Evolutionary conservation across 2,797 vertebrate genomes (phyloP).

Genomic region (Rhinichthys osculus): DNA sequence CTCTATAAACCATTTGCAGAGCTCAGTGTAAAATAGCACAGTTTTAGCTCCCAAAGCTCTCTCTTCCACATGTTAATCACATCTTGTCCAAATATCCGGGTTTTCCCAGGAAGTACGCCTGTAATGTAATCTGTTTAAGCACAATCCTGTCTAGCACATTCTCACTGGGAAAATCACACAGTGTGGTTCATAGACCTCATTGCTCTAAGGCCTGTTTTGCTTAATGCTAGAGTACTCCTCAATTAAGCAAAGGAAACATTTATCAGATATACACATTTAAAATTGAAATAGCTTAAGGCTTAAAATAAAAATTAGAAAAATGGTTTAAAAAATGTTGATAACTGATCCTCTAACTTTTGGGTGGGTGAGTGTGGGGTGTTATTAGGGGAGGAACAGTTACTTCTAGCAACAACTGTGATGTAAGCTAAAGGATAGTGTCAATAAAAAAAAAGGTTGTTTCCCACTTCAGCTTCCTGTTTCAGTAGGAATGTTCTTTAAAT

Average conservation of each 20-base stretch:
- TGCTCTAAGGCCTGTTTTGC: slow-evolving; percentile 3
- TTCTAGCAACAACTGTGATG: background rate
- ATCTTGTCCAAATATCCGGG: slow-evolving; percentile 45
- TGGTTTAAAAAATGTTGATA: too few species aligned
- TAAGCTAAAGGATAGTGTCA: background rate
- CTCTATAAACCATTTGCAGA: slow-evolving; percentile 49
- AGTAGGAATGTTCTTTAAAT: too few species aligned
- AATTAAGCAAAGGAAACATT: background rate
- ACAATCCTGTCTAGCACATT: slow-evolving; percentile 12
- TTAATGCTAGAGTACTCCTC: background rate
- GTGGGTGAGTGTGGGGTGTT: background rate
- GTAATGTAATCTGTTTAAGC: slow-evolving; percentile 43
- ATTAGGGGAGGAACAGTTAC: background rate
- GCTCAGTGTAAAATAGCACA: slow-evolving; percentile 49
- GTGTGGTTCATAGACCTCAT: background rate
- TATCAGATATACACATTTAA: background rate
- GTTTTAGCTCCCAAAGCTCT: slow-evolving; percentile 49
- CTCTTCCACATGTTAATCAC: slow-evolving; percentile 56
- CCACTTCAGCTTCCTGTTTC: background rate
- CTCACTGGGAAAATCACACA: slow-evolving; percentile 29
- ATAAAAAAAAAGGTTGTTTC: background rate
- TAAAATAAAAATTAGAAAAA: background rate
- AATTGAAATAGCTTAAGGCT: background rate
- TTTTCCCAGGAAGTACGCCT: slow-evolving; percentile 47
- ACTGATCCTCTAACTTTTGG: background rate